phyloP scores from a whole-genome alignment of 92 coral and sea anemone genomes.

The Heliopora coerulea region DNA sequence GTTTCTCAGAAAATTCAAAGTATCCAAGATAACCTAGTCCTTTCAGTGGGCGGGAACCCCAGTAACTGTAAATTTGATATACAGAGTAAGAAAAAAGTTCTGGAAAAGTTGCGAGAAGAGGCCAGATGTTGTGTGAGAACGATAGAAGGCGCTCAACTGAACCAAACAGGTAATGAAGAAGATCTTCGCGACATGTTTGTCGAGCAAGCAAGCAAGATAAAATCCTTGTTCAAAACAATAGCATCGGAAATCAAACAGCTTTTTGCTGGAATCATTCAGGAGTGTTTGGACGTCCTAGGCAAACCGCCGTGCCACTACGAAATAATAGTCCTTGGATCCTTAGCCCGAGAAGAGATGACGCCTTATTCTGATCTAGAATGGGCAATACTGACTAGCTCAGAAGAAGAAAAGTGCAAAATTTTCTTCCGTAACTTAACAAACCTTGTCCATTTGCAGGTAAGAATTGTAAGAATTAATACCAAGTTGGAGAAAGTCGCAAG shows the following conservation, averaged over 20 bases:
- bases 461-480: neutral
- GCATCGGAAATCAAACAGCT: neutral
- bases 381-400: slow-evolving; percentile 21
- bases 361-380: slow-evolving; percentile 31
- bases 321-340: slow-evolving; percentile 20
- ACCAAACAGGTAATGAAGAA: neutral
- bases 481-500: too few species aligned
- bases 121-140: neutral
- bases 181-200: slow-evolving; percentile 14
- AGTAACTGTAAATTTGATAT: neutral
- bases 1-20: neutral
- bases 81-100: neutral
- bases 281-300: slow-evolving; percentile 4
- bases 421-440: neutral
- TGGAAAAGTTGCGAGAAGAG: neutral
- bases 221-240: neutral
- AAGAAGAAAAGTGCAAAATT: slow-evolving; percentile 18
- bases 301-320: slow-evolving; percentile 32
- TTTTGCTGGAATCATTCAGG: slow-evolving; percentile 5
- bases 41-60: slow-evolving; percentile 1
- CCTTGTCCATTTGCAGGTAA: slow-evolving; percentile 22
- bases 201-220: neutral
- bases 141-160: neutral
- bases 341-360: slow-evolving; percentile 30
- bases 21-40: slow-evolving; percentile 9